Conservation (phyloP, 2,888 invertebrate species). For the Cheilosia urbana region DNA sequence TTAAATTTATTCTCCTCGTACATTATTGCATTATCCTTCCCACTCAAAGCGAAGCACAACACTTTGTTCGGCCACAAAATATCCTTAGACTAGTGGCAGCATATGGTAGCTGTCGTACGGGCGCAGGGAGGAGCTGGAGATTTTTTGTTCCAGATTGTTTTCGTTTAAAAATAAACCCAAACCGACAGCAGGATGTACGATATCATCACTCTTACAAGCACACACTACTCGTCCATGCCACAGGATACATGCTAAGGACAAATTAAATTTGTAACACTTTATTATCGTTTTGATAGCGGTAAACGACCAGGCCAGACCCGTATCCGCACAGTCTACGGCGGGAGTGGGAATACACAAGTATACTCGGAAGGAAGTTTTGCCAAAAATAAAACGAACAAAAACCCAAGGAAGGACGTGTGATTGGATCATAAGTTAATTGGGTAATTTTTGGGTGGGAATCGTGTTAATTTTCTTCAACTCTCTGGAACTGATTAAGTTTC, state of each 20-base stretch:
- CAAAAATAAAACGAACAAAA: constrained; percentile 20
- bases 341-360: constrained; percentile 29
- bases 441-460: constrained; percentile 62
- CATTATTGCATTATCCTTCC: constrained; percentile 58
- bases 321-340: constrained; percentile 15
- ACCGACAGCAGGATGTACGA: constrained; percentile 41
- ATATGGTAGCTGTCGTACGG: constrained; percentile 40
- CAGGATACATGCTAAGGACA: constrained; percentile 63
- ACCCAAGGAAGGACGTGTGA: constrained; percentile 55
- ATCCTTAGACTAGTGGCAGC: constrained; percentile 21
- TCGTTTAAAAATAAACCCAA: constrained; percentile 53
- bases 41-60: constrained; percentile 9
- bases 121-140: neutral
- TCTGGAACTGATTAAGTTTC: constrained; percentile 57
- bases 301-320: constrained; percentile 39
- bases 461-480: constrained; percentile 65
- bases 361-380: constrained; percentile 57
- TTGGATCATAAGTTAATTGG: constrained; percentile 74
- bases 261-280: constrained; percentile 75
- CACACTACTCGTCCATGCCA: constrained; percentile 38
- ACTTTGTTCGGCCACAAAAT: constrained; percentile 26
- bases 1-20: constrained; percentile 65
- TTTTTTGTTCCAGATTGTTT: constrained; percentile 47
- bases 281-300: constrained; percentile 65
- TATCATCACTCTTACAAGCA: constrained; percentile 28